Percentiles rank a stretch among this genome's conserved stretches.
Conservation (phyloP, 2,113 vertebrate species). For the Chlamydotis undulata region DNA sequence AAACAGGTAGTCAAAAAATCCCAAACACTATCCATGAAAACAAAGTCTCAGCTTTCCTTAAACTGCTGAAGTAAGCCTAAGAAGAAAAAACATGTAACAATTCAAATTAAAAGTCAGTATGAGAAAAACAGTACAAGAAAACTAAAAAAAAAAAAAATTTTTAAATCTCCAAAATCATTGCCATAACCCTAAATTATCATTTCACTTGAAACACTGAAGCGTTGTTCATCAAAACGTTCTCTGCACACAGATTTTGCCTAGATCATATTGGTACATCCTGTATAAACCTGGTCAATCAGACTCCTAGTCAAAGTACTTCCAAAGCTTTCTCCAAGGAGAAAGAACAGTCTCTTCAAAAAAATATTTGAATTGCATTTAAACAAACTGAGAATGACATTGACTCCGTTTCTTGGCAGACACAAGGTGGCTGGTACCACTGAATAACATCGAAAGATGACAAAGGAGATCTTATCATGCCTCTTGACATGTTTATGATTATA, state of each 20-base stretch:
- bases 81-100: neutral
- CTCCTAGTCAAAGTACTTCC: neutral
- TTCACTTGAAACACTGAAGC: neutral
- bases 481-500: neutral
- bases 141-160: fast-evolving
- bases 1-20: neutral
- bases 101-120: neutral
- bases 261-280: neutral
- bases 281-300: neutral
- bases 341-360: neutral
- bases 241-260: neutral
- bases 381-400: neutral
- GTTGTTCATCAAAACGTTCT: neutral
- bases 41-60: neutral
- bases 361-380: neutral
- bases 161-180: neutral
- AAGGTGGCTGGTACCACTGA: neutral
- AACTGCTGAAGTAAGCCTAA: neutral
- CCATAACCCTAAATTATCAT: neutral
- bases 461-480: neutral
- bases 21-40: neutral
- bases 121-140: neutral
- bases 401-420: neutral
- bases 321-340: neutral
- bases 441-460: neutral